Evolutionary conservation across 2,888 invertebrate genomes (phyloP), one percentile per base, ranked within the genome.

Genomic region (Priapulus caudatus): DNA sequence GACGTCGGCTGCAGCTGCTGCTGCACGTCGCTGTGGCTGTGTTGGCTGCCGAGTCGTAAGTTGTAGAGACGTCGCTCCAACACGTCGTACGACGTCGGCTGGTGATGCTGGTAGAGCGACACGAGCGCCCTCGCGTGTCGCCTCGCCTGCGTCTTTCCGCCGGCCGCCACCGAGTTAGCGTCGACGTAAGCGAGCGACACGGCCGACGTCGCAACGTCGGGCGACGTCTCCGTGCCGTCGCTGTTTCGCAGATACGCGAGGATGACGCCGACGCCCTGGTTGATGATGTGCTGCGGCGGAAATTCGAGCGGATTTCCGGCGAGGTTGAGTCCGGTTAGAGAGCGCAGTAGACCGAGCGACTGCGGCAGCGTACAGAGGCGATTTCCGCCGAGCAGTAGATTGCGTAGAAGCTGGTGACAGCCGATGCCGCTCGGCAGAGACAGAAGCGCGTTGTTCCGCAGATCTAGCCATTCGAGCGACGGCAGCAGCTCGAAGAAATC

Each of bases 271-370:
- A 65, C 66, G 20, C 70, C 70, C 51, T 61, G 61, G 48, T 66
- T 63, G 21, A 69, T 60, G 16, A 70, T 58, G 44, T 65, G 65
- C 43, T 54, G 50, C 15, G 69, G 68, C 19, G 70, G 70, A 54
- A 69, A 70, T 48, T 68, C 67, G 21, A 70, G 55, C 1, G 69
- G 70, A 53, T 70, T 70, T 56, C 64, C 63, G 43, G 58, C 59
- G 22, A 69, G 66, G 52, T 69, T 70, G 45, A 70, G 55, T 3
- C 69, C 69, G 60, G 64, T 60, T 47, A 70, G 59, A 21, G 66
- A 64, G 47, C 61, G 61, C 1, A 70, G 63, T 45, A 67, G 56
- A 52, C 69, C 68, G 50, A 70, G 53, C 59, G 70, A 67, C 22
- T 67, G 58, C 24, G 70, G 70, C 22, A 70, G 58, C 50, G 61